These are phyloP conservation scores for Zhuqinia jingwanae DNA, from an alignment of 2,888 invertebrate species.

Conservation along the genomic window DNA sequence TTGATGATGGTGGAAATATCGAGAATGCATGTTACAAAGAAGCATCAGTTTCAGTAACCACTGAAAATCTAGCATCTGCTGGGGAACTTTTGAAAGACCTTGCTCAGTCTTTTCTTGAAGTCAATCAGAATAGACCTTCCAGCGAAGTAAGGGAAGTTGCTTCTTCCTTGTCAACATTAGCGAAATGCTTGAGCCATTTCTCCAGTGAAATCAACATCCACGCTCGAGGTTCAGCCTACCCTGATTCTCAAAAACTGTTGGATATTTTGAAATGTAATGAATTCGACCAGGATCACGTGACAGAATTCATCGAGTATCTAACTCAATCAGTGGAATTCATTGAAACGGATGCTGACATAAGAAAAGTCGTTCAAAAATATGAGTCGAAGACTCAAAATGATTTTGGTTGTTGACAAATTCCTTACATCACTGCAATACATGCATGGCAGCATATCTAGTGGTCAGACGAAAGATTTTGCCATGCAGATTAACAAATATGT, in stretches of 20 bases:
- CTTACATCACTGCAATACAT: neutral
- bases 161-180: neutral
- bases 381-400: neutral
- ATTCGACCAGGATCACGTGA: neutral
- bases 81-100: neutral
- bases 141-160: neutral
- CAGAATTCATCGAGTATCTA: no score
- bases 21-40: constrained; percentile 20
- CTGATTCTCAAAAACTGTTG: neutral
- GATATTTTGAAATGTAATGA: neutral
- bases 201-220: neutral
- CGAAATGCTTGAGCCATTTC: neutral
- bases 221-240: neutral
- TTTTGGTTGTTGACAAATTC: neutral
- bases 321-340: no score
- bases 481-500: neutral
- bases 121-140: neutral
- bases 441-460: neutral
- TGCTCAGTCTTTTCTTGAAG: neutral
- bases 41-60: constrained; percentile 2
- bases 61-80: neutral
- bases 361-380: no score
- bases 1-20: constrained; percentile 42
- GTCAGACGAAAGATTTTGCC: neutral
- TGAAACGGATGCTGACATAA: no score